A percentile compares a stretch with the other conserved stretches of the same genome.
Evolutionary conservation across 2,888 invertebrate genomes (phyloP).

Genomic region (Lycophotia porphyrea): DNA sequence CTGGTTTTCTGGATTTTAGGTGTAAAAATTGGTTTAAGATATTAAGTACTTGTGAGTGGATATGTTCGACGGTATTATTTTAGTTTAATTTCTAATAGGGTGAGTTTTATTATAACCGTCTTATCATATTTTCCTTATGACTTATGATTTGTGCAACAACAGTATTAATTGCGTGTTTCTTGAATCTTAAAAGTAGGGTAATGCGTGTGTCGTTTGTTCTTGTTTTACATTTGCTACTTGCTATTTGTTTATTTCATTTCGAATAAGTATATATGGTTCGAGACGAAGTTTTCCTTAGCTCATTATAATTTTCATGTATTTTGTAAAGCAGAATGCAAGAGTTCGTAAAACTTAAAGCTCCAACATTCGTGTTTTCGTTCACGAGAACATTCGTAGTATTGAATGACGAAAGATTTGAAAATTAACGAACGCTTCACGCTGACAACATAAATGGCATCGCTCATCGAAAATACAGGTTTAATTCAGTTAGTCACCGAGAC

Average conservation of each 20-base stretch:
- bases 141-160: neutral
- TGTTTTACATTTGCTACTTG: neutral
- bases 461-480: conserved; percentile 56
- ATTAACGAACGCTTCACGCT: conserved; percentile 39
- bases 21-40: conserved; percentile 10
- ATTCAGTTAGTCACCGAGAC: conserved; percentile 52
- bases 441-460: conserved; percentile 50
- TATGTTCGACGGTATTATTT: too few relatives aligned
- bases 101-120: neutral
- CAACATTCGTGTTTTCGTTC: neutral
- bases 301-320: neutral
- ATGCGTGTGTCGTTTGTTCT: neutral
- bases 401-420: conserved; percentile 11
- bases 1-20: conserved; percentile 3
- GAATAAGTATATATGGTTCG: neutral
- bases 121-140: neutral
- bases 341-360: neutral
- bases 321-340: neutral
- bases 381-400: neutral
- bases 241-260: neutral
- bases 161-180: neutral
- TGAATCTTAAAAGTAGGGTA: neutral
- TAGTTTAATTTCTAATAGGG: neutral
- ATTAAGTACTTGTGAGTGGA: neutral
- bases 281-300: neutral